Base-by-base conservation (phyloP, 2,888 invertebrate species). In the Cheilosia urbana region DNA sequence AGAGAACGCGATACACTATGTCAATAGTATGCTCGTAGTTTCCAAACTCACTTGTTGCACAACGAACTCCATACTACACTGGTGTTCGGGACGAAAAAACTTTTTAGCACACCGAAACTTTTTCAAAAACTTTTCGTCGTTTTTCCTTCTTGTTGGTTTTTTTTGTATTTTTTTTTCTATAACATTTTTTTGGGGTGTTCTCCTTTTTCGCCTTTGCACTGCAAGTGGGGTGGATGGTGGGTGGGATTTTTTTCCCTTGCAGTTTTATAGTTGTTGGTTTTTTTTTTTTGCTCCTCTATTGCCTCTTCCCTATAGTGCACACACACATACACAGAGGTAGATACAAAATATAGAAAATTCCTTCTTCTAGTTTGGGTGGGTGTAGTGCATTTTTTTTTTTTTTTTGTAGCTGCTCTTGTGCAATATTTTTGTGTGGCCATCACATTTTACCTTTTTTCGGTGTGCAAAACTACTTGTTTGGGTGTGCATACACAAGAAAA, bases 21-120 rank as follows among this genome's bases (percentile, higher is more conserved):
- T 84, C 87, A 88, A 88, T 88, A 88, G 84, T 87, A 83, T 91
- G 91, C 90, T 90, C 90, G 91, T 90, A 91, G 90, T 90, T 92
- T 90, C 90, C 91, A 91, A 92, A 92, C 92, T 92, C 92, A 92
- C 92, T 92, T 92, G 92, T 92, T 92, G 92, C 92, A 92, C 92
- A 92, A 91, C 90, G 89, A 90, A 88, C 88, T 88, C 87, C 87
- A 84, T 89, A 87, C 82, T 87, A 87, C 85, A 87, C 87, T 88
- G 88, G 85, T 88, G 88, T 87, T 87, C 88, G 87, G 87, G 87
- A 87, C 76, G 82, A 83, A 88, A 89, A 88, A 89, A 89, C 88
- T 89, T 89, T 92, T 92, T 91, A 90, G 92, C 91, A 90, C 91
- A 92, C 91, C 92, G 90, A 92, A 92, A 92, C 91, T 92, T 91